Percentiles rank a stretch among this genome's conserved stretches.
Conservation (phyloP, 2,113 vertebrate species). For the Litocranius walleri region DNA sequence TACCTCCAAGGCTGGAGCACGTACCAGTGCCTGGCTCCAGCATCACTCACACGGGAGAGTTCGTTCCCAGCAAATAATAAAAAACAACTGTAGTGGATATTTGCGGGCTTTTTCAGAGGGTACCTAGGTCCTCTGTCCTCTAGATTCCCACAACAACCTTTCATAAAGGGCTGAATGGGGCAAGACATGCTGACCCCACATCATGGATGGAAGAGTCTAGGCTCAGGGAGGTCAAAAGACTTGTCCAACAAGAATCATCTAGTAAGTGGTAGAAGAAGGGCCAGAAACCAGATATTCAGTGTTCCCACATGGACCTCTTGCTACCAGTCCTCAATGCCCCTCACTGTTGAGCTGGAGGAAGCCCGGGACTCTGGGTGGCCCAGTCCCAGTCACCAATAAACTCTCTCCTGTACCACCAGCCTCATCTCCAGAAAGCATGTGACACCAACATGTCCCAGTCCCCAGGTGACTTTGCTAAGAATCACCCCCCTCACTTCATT, state of each 20-base stretch:
- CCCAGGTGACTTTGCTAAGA: not conserved
- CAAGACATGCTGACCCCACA: not conserved
- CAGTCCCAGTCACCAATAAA: not conserved
- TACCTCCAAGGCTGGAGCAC: conserved; percentile 40
- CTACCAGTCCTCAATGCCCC: not conserved
- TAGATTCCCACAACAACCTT: not conserved
- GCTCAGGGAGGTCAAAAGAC: not conserved
- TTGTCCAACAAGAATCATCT: not conserved
- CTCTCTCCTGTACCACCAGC: not conserved
- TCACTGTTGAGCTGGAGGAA: not conserved
- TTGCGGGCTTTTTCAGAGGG: not conserved
- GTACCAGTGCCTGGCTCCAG: not conserved
- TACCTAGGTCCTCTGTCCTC: not conserved
- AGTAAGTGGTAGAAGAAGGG: not conserved
- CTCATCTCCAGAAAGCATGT: not conserved
- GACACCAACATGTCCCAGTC: not conserved
- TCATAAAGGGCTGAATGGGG: not conserved
- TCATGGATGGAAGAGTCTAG: not conserved
- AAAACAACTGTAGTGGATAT: conserved; percentile 15
- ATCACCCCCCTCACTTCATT: not conserved
- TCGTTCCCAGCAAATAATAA: conserved; percentile 46
- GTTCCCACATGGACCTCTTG: not conserved
- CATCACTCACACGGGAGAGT: not conserved
- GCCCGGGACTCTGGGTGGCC: not conserved
- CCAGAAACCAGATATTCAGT: not conserved